Base-by-base conservation (phyloP, 2,888 invertebrate genomes). In the Epicampocera succincta region DNA sequence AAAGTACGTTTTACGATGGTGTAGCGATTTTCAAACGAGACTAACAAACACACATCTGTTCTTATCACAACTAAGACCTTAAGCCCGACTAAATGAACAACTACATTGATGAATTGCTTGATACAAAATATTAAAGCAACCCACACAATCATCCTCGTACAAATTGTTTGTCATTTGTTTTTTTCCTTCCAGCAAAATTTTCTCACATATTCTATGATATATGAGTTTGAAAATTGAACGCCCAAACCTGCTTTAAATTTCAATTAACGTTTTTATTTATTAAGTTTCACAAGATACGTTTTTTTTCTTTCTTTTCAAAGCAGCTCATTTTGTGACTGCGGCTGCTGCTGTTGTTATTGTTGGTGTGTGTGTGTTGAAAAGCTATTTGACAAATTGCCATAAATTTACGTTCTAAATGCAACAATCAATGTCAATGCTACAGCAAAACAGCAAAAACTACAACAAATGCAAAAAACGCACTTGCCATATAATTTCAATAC, bases 381-480 rank as follows among this genome's bases (percentile, higher is more conserved):
- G 13, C 58, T 50, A 73, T 74, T 81, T 81, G 81, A 81, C 81
- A 81, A 81, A 81, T 81, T 81, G 81, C 81, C 81, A 81, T 81
- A 81, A 77, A 69, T 81, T 65, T 81, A 73, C 77, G 77, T 81
- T 81, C 81, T 81, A 81, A 81, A 81, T 73, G 69, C 77, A 81
- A 73, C 68, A 77, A 77, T 81, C 81, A 81, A 81, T 81, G 81
- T 81, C 81, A 81, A 81, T 81, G 81, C 11, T 69, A 65, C 21
- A 4, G n/a, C n/a, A 25, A 52, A 44, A 29, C n/a, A 60, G 42
- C 33, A 33, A 3, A 21, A 74, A 29, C 25, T 46, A 29, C 5
- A 13, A 68, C 33, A 33, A 33, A 33, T 33, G 8, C 33, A 9
- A 44, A 33, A 38, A 56, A 58, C 46, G 61, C 71, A 80, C 71